Evolutionary conservation across 1,140 invertebrate species (phyloP).

Genomic region (Plodia interpunctella): DNA sequence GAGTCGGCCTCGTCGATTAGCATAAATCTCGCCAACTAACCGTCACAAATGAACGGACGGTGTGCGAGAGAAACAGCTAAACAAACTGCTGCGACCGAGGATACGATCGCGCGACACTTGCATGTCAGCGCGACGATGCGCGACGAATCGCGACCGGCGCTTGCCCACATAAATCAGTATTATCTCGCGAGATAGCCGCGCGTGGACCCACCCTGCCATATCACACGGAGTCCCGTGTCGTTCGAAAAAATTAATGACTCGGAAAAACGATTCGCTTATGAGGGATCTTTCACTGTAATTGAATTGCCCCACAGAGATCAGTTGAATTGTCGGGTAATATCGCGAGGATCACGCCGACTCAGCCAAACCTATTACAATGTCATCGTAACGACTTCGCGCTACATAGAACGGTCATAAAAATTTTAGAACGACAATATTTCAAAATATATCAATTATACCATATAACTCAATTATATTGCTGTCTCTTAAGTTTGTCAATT

Average conservation of each 20-base stretch:
- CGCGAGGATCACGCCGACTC: constrained; percentile 40
- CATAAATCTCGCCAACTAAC: constrained; percentile 75
- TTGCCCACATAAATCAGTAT: constrained; percentile 73
- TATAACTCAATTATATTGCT: too few relatives aligned
- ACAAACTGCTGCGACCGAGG: constrained; percentile 45
- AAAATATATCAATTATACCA: too few relatives aligned
- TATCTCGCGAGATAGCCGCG: constrained; percentile 74
- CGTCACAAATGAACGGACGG: constrained; percentile 59
- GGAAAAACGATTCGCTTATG: constrained; percentile 77
- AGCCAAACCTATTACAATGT: constrained; percentile 32
- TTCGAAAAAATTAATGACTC: constrained; percentile 76
- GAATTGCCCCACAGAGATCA: constrained; percentile 72
- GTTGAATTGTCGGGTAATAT: constrained; percentile 53
- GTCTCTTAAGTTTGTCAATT: too few relatives aligned
- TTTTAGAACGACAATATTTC: too few relatives aligned
- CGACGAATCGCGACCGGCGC: constrained; percentile 68
- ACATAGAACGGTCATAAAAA: constrained; percentile 57
- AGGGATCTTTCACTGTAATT: constrained; percentile 76
- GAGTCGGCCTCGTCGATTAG: constrained; percentile 68
- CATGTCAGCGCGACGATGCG: constrained; percentile 59
- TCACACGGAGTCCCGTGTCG: constrained; percentile 67
- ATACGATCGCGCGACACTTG: constrained; percentile 45
- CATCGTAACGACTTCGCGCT: constrained; percentile 8
- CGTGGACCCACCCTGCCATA: constrained; percentile 66
- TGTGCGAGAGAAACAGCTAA: constrained; percentile 35